Percentiles rank a stretch among this genome's conserved stretches.
Conservation (phyloP, 53 echinoderm and acorn worm species). For the Henricia sp. region DNA sequence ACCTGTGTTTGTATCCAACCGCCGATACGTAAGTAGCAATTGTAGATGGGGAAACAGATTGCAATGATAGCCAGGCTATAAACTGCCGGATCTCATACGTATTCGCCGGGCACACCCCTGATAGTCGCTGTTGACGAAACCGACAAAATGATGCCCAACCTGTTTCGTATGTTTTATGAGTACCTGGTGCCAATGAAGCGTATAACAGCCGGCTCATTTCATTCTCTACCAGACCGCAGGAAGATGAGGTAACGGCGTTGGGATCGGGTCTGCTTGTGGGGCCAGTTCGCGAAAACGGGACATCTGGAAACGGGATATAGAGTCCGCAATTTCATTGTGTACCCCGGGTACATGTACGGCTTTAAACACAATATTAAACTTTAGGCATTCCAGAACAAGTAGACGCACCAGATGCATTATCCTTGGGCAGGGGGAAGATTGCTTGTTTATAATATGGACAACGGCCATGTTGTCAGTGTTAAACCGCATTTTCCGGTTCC, state of each 20-base stretch:
- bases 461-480: neutral
- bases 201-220: too few relatives aligned
- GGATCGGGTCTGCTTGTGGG: neutral
- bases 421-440: neutral
- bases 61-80: neutral
- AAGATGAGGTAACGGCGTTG: neutral
- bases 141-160: too few relatives aligned
- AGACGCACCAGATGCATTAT: conserved; percentile 4
- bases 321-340: neutral
- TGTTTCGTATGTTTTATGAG: too few relatives aligned
- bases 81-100: too few relatives aligned
- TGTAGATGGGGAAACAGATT: neutral
- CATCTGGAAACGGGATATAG: neutral
- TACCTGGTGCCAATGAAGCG: too few relatives aligned
- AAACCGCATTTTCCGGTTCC: too few relatives aligned
- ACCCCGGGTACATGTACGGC: too few relatives aligned
- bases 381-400: conserved; percentile 4
- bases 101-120: too few relatives aligned
- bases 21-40: conserved; percentile 1
- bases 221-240: too few relatives aligned
- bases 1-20: too few relatives aligned
- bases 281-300: neutral
- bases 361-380: neutral
- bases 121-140: too few relatives aligned
- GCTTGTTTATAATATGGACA: neutral